Evolutionary conservation across 2,888 invertebrate genomes (phyloP), one percentile per base, ranked within the genome.

Genomic region (Leptinotarsa juncta): DNA sequence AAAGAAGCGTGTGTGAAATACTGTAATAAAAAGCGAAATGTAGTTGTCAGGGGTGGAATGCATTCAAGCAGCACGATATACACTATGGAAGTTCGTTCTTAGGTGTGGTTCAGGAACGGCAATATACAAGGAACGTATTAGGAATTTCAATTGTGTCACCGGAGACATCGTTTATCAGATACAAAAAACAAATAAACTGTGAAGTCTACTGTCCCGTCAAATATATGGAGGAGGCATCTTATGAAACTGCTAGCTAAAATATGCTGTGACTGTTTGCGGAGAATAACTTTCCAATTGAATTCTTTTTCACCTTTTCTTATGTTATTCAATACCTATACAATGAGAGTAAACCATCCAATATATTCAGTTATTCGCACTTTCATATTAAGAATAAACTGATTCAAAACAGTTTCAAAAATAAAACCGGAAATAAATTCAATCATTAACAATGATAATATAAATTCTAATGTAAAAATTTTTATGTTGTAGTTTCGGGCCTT

Each of bases 31-130:
- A 57, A 57, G 23, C 10, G 57, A 57, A 57, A 57, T 57, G 23
- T 57, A 57, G 57, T 57, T 57, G 57, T 57, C 57, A 57, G 57
- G 57, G 23, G 57, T 57, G 57, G 12, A 57, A 57, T 26, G 57
- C 57, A 14, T 57, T 57, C 57, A 23, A 57, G 57, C 57, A 57
- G 26, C 12, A 23, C 26, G 20, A 57, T 57, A 57, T 57, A 23
- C 14, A 23, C 23, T 57, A 15, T 16, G 57, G 15, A 57, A 57
- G 26, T 57, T 14, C 57, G 26, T 4, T 23, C 57, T 57, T 57
- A 4, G 14, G 57, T 57, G 15, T 57, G 3, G 23, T 57, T 57
- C 20, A 15, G 15, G 23, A 57, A 57, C 57, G 23, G 57, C 57
- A 23, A 26, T 57, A 57, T 23, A 23, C 20, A 14, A 57, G 15